These are phyloP conservation scores for Ciona savignyi DNA, from an alignment of 23 tunicate species.

Conservation along the genomic window DNA sequence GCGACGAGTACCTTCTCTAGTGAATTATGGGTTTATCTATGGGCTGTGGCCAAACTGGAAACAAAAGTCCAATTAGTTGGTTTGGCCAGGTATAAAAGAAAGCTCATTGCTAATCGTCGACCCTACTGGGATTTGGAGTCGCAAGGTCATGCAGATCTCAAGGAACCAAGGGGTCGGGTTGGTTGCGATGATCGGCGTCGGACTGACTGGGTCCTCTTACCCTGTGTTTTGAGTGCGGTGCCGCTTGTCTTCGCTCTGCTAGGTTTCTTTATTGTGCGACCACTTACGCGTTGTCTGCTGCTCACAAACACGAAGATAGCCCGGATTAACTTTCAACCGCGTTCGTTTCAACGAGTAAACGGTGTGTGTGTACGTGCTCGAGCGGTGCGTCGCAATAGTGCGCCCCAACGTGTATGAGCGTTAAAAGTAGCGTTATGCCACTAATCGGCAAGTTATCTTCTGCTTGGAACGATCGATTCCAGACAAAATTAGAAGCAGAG, in stretches of 20 bases:
- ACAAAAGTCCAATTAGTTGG: not conserved
- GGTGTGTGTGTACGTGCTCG: not conserved
- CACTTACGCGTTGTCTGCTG: not conserved
- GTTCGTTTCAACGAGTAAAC: not conserved
- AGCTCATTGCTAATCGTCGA: not conserved
- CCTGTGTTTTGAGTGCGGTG: conserved; percentile 2
- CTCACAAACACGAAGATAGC: conserved; percentile 1
- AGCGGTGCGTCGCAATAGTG: not conserved
- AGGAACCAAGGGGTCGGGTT: not conserved
- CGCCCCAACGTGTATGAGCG: not conserved
- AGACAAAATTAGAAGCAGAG: not conserved
- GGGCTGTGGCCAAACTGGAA: too few relatives aligned
- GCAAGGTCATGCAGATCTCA: not conserved
- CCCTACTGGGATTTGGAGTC: not conserved
- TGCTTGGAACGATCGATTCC: not conserved
- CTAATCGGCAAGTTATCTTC: not conserved
- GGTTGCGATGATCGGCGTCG: not conserved
- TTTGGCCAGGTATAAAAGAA: not conserved
- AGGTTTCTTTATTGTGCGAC: not conserved
- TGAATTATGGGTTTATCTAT: too few relatives aligned
- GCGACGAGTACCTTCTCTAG: too few relatives aligned
- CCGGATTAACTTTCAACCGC: conserved; percentile 1
- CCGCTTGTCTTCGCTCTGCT: conserved; percentile 1
- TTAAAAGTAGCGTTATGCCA: not conserved
- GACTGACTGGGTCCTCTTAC: not conserved